Conservation (phyloP, 2,797 vertebrate genomes). For the Intellagama lesueurii region DNA sequence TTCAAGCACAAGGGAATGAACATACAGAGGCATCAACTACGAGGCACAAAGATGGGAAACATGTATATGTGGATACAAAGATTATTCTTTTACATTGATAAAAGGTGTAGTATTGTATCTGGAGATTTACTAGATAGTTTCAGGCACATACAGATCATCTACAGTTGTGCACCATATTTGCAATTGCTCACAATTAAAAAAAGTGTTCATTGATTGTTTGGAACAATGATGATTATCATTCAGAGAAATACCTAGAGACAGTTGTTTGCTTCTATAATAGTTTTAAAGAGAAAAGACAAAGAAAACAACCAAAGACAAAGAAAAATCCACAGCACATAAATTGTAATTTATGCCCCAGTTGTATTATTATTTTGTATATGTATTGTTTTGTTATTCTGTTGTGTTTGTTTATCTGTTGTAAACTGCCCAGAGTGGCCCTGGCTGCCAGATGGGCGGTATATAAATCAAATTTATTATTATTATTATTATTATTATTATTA, state of each 20-base stretch:
- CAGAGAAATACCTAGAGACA: slow-evolving; percentile 16
- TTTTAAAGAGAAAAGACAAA: slow-evolving; percentile 33
- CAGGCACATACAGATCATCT: slow-evolving; percentile 43
- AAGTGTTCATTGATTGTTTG: slow-evolving; percentile 8
- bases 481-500: too few species aligned
- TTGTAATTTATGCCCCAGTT: background rate
- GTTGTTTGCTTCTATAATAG: slow-evolving; percentile 5
- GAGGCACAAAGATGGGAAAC: background rate
- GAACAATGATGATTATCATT: slow-evolving; percentile 14
- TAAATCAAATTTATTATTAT: too few species aligned
- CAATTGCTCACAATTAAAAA: slow-evolving; percentile 40
- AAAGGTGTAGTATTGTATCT: background rate
- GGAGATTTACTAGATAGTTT: slow-evolving; percentile 19
- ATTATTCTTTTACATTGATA: slow-evolving; percentile 7
- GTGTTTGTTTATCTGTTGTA: too few species aligned
- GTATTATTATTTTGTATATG: too few species aligned
- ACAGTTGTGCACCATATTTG: slow-evolving; percentile 1
- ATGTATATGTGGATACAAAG: slow-evolving; percentile 19
- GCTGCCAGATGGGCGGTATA: too few species aligned
- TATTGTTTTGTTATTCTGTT: too few species aligned
- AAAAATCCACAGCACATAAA: slow-evolving; percentile 28
- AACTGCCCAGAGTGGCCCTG: too few species aligned
- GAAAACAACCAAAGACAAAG: background rate
- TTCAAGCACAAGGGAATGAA: background rate
- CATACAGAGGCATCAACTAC: background rate